Conservation (phyloP, 2,888 invertebrate species). For the Pherbina coryleti region DNA sequence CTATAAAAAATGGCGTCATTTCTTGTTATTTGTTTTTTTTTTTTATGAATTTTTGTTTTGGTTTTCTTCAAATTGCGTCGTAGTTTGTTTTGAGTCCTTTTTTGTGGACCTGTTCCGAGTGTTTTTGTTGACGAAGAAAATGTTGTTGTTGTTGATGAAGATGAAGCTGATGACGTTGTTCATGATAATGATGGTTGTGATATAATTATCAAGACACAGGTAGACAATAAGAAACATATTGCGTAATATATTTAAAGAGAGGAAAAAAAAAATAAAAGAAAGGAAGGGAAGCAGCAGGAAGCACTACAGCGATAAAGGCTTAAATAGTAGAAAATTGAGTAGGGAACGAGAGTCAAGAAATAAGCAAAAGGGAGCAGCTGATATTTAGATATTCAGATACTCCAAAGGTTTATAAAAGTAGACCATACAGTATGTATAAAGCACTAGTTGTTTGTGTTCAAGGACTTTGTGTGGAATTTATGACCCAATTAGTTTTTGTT, state of each 20-base stretch:
- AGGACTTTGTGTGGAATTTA: conserved; percentile 22
- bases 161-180: conserved; percentile 14
- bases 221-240: conserved; percentile 55
- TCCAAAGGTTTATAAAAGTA: neutral
- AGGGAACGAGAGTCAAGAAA: neutral
- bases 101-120: conserved; percentile 18
- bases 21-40: conserved; percentile 24
- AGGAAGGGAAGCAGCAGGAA: neutral
- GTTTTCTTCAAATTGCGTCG: conserved; percentile 31
- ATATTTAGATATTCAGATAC: neutral
- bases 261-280: conserved; percentile 49
- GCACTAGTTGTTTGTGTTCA: conserved; percentile 17
- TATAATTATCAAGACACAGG: conserved; percentile 61
- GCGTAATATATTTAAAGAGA: conserved; percentile 57
- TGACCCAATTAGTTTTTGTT: conserved; percentile 23
- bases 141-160: conserved; percentile 22
- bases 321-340: neutral
- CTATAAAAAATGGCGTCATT: neutral
- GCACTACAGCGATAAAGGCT: neutral
- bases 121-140: neutral
- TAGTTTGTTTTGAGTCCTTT: conserved; percentile 15
- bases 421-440: neutral
- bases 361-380: neutral
- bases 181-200: conserved; percentile 44
- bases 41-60: conserved; percentile 4